Evolutionary conservation across 2,113 vertebrate species (phyloP).

Genomic region (Naja naja): DNA sequence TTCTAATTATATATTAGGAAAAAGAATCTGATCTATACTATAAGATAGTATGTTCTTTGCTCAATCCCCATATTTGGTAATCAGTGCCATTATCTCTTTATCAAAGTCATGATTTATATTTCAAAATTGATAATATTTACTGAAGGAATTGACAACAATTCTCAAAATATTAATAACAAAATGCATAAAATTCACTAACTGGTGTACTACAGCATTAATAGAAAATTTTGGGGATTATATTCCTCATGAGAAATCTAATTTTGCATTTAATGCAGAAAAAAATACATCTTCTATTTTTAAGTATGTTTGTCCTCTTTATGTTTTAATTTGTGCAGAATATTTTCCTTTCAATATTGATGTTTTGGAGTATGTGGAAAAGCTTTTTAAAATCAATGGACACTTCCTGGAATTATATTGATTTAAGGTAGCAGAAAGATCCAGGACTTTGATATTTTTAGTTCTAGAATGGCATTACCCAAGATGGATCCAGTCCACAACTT

Average conservation of each 20-base stretch:
- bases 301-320: constrained; percentile 39
- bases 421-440: constrained; percentile 20
- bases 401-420: constrained; percentile 33
- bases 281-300: constrained; percentile 21
- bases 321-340: constrained; percentile 31
- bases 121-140: not conserved
- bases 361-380: not conserved
- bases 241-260: not conserved
- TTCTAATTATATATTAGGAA: not conserved
- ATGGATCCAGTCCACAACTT: too few relatives aligned
- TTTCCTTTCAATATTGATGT: constrained; percentile 31
- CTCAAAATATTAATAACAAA: constrained; percentile 5
- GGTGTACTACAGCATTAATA: not conserved
- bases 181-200: not conserved
- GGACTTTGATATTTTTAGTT: too few relatives aligned
- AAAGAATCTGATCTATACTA: not conserved
- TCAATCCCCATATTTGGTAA: not conserved
- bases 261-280: constrained; percentile 5
- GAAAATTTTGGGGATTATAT: not conserved
- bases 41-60: not conserved
- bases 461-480: too few relatives aligned
- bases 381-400: not conserved
- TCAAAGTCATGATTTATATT: not conserved
- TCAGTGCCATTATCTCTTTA: not conserved
- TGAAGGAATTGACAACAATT: constrained; percentile 8